phyloP scores from a whole-genome alignment of 2,797 vertebrate species.

The Podargus strigoides region DNA sequence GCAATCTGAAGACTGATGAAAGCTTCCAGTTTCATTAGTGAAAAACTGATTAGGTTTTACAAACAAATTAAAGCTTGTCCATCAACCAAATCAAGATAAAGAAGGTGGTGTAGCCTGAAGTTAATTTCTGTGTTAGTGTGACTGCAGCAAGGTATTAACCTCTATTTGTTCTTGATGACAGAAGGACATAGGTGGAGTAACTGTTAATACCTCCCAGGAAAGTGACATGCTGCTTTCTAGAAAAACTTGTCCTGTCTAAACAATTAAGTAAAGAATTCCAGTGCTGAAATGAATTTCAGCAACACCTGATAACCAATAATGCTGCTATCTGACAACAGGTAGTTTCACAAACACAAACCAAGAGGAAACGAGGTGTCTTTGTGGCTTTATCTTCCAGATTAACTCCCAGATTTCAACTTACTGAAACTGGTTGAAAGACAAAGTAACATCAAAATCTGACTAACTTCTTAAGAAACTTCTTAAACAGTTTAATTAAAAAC shows the following conservation, averaged over 20 bases:
- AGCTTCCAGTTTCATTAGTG: background rate
- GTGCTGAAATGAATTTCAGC: background rate
- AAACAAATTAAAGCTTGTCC: background rate
- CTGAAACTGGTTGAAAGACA: background rate
- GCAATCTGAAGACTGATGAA: background rate
- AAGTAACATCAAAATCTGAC: background rate
- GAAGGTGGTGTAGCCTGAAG: background rate
- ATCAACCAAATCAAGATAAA: background rate
- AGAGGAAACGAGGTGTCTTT: background rate
- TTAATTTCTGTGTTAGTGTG: background rate
- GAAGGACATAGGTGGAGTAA: background rate
- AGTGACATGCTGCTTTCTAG: background rate
- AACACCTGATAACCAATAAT: background rate
- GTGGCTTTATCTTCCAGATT: background rate
- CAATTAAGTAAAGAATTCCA: background rate
- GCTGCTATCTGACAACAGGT: background rate
- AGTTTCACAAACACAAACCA: background rate
- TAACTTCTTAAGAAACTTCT: background rate
- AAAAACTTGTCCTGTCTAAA: background rate
- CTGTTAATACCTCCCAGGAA: background rate
- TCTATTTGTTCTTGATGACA: background rate
- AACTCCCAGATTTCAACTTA: no score
- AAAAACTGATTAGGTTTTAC: background rate
- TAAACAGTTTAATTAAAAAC: background rate
- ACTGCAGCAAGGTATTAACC: background rate